A percentile compares a stretch with the other conserved stretches of the same genome.
Conservation (phyloP, 2,888 invertebrate species). For the Julus scanicus region DNA sequence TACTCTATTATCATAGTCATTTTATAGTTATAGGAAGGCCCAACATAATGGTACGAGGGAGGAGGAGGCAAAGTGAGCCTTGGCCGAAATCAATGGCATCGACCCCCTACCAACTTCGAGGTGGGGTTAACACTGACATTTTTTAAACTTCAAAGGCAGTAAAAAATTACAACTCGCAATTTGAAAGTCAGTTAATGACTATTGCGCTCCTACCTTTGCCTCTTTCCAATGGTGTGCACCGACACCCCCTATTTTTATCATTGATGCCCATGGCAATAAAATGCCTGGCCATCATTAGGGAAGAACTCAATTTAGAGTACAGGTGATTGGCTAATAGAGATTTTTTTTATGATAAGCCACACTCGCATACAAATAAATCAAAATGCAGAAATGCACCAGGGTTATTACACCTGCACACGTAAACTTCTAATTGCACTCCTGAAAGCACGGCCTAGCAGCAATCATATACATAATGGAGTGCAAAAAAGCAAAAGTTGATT, state of each 20-base stretch:
- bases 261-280: not conserved
- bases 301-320: not conserved
- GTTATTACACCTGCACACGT: slow-evolving; percentile 1
- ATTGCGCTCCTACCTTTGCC: not conserved
- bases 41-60: not conserved
- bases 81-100: slow-evolving; percentile 1
- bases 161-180: not conserved
- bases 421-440: not conserved
- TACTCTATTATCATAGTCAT: not conserved
- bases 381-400: not conserved
- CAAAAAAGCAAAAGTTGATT: not conserved
- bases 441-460: not conserved
- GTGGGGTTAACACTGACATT: slow-evolving; percentile 1
- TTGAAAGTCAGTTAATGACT: not conserved
- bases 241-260: slow-evolving; percentile 1
- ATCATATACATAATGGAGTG: not conserved
- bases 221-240: not conserved
- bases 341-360: not conserved
- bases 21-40: not conserved
- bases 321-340: not conserved
- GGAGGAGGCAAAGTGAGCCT: not conserved
- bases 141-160: slow-evolving; percentile 1
- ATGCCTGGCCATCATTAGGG: not conserved
- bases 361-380: not conserved
- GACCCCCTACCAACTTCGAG: not conserved